Conservation (phyloP, 2,888 invertebrate genomes). For the Mechanitis mazaeus region DNA sequence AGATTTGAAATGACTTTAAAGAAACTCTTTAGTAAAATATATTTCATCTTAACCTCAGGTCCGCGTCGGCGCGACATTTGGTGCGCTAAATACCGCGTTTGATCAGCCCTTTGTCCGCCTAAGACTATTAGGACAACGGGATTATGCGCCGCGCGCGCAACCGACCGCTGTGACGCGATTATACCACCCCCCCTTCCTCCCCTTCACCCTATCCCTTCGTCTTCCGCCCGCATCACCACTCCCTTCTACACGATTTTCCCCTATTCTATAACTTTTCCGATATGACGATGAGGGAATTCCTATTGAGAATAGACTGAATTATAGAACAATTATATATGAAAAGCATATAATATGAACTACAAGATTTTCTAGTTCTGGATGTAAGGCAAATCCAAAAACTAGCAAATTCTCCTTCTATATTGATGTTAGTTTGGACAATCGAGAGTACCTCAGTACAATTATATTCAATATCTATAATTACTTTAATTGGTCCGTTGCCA, state of each 20-base stretch:
- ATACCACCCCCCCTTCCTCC: constrained; percentile 32
- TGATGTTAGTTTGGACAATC: no score
- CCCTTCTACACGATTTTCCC: constrained; percentile 27
- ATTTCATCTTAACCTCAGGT: not conserved
- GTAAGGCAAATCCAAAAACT: no score
- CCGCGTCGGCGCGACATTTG: constrained; percentile 54
- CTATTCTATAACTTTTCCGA: constrained; percentile 14
- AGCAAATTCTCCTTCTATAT: no score
- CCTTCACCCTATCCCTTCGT: constrained; percentile 33
- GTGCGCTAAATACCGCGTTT: constrained; percentile 66
- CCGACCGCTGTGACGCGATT: constrained; percentile 62
- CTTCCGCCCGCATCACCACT: constrained; percentile 34
- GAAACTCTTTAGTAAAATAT: no score
- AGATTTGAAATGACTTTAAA: no score
- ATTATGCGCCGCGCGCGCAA: constrained; percentile 65
- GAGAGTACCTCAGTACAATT: no score
- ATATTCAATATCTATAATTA: no score
- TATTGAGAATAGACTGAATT: not conserved
- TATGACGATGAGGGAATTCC: not conserved
- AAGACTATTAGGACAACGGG: constrained; percentile 71
- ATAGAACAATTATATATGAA: no score
- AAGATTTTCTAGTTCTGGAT: no score
- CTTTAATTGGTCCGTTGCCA: no score
- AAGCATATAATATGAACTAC: no score
- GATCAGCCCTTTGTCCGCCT: constrained; percentile 67